Evolutionary conservation across 2,888 invertebrate species (phyloP), one percentile per base, ranked within the genome.

Genomic region (Tachina grossa): DNA sequence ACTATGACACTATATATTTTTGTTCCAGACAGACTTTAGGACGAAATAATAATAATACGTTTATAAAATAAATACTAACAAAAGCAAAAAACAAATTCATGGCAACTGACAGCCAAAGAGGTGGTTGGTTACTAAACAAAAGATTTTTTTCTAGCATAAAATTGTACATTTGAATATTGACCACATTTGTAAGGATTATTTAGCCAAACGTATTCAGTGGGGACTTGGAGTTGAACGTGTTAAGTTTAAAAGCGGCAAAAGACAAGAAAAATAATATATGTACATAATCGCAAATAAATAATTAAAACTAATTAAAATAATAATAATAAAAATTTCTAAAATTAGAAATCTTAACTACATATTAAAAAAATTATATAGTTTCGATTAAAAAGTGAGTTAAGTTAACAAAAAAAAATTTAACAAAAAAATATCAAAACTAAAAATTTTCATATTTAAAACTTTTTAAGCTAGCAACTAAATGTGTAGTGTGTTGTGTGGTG

Each of bases 91-190:
- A 22, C 6, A 14, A 47, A n/a, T 49, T 55, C 45, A 31, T 49
- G 71, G 72, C 72, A 55, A 65, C 43, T 22, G n/a, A 39, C 19
- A 19, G 14, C 5, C 39, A 19, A 31, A 31, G 31, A 4, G 31
- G 31, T 31, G 49, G 11, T 16, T n/a, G 43, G 59, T 41, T 16
- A 53, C 22, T 22, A 14, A 72, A 59, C 49, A 14, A 16, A 19
- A 31, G 43, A 16, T n/a, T 66, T 65, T n/a, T 68, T 75, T 65
- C 22, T 45, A 45, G 14, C 16, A 69, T 49, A 71, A 57, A 79
- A 53, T 31, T 31, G 2, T 59, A 47, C 79, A 83, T 85, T 85
- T 85, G 79, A 79, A 85, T 85, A 76, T 79, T 85, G 85, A 83
- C 85, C 85, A 83, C 79, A 83, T 59, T 85, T 79, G 71, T 66